Base-by-base conservation (phyloP, 2,888 invertebrate genomes). In the Teleiodes luculella region DNA sequence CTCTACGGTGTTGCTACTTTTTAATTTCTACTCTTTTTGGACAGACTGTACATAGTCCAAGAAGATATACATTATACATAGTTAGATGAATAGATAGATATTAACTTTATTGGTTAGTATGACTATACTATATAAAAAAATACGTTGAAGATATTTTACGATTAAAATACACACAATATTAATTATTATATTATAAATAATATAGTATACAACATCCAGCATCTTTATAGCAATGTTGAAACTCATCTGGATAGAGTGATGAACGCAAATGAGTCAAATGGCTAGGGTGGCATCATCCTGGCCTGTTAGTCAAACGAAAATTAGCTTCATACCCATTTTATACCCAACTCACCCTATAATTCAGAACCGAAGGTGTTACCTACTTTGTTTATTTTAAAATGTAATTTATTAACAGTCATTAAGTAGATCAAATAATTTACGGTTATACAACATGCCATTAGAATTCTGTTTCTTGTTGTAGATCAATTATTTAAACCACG, bases 241-340 rank as follows among this genome's bases (percentile, higher is more conserved):
- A 8, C 48, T 48, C 48, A 35, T 48, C 48, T 46, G 31, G 31
- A 45, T 45, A 13, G 20, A 31, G 30, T 31, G 46, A 46, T 46
- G 31, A 46, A 48, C 48, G 20, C 48, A 48, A 48, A 48, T 35
- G 35, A 35, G 14, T 48, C 28, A 31, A 31, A 31, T 48, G 48
- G 20, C 13, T 30, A 46, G 30, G 31, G 46, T 14, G 30, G 31
- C 16, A 31, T 13, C 31, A 31, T 8, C 24, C 28, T 28, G 16
- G 46, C 20, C 46, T 46, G 46, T 46, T 47, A 35, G 48, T 48
- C 48, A 48, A 48, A 48, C 35, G 48, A 48, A 48, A 48, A 48
- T 48, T 48, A 48, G 48, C 18, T 48, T 48, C 35, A 48, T 48
- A 20, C n/a, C n/a, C n/a, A n/a, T n/a, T n/a, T n/a, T n/a, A n/a